These are phyloP conservation scores for Naja naja DNA, from an alignment of 2,113 vertebrate species.

Conservation along the genomic window DNA sequence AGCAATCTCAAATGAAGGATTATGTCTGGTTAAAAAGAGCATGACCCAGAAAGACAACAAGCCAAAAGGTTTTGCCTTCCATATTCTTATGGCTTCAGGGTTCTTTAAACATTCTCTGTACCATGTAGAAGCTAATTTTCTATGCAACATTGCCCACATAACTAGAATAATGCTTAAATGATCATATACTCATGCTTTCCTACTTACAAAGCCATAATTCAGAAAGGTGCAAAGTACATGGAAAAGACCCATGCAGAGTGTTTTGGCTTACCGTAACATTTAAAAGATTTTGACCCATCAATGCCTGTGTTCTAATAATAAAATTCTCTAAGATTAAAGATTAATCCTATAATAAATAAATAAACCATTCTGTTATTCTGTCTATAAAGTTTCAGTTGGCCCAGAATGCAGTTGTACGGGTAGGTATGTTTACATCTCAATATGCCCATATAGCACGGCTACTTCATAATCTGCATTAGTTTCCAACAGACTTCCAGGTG, in stretches of 20 bases:
- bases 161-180: background rate
- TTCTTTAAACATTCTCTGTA: background rate
- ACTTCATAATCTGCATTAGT: background rate
- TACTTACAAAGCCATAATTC: background rate
- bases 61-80: background rate
- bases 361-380: background rate
- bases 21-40: background rate
- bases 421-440: background rate
- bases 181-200: background rate
- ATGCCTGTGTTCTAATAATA: background rate
- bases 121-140: background rate
- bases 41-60: background rate
- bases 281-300: background rate
- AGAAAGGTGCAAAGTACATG: background rate
- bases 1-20: slow-evolving; percentile 23
- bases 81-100: background rate
- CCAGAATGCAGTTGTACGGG: background rate
- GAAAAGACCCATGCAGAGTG: background rate
- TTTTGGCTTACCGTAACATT: background rate
- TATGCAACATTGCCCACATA: background rate
- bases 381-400: background rate
- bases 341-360: background rate
- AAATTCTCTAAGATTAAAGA: background rate
- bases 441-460: background rate
- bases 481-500: background rate